phyloP scores from a whole-genome alignment of 2,888 invertebrate species.

The Lumbricus terrestris region DNA sequence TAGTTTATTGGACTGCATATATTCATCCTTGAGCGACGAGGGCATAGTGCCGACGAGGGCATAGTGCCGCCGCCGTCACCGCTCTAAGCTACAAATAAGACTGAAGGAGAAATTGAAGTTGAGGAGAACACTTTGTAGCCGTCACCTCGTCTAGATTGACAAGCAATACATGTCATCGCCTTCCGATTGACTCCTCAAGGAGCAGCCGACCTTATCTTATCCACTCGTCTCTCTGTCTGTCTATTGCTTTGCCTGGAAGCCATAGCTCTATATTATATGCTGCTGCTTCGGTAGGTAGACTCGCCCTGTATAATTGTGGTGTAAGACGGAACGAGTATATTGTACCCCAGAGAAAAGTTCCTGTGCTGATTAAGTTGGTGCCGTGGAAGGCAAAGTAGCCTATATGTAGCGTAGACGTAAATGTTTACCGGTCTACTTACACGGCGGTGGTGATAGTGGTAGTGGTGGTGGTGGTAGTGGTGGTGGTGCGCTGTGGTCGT shows the following conservation, averaged over 20 bases:
- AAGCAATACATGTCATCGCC: not conserved
- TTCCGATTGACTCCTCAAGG: not conserved
- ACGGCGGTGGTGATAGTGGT: too few relatives aligned
- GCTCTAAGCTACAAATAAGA: not conserved
- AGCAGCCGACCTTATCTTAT: not conserved
- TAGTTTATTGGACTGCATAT: too few relatives aligned
- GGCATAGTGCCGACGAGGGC: too few relatives aligned
- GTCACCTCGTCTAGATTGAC: not conserved
- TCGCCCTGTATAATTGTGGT: too few relatives aligned
- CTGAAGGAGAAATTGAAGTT: not conserved
- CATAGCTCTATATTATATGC: not conserved
- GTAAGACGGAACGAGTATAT: too few relatives aligned
- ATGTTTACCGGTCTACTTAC: slow-evolving; percentile 3
- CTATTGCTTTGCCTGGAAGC: not conserved
- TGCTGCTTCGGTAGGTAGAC: too few relatives aligned
- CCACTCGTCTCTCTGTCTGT: not conserved
- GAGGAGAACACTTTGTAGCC: not conserved
- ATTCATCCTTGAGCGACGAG: not conserved
- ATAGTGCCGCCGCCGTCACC: too few relatives aligned
- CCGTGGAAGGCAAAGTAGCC: too few relatives aligned
- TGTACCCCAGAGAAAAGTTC: not conserved
- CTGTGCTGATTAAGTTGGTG: not conserved
- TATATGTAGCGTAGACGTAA: not conserved
- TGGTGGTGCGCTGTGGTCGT: not conserved
- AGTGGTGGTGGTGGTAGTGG: too few relatives aligned